Conservation (phyloP, 2,113 vertebrate genomes). For the Cynocephalus volans region DNA sequence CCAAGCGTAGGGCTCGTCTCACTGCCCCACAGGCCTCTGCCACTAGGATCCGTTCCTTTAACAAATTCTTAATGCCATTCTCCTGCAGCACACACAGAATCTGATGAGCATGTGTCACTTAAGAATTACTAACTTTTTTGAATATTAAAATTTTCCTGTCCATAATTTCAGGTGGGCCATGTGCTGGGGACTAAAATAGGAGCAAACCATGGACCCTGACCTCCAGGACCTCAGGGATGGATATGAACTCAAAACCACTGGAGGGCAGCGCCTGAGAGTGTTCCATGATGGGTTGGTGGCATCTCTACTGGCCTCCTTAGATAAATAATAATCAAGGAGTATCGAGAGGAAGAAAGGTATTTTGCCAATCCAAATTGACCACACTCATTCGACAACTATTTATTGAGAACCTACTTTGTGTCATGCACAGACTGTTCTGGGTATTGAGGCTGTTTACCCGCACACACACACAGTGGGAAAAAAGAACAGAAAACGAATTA, state of each 20-base stretch:
- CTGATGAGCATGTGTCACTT: background rate
- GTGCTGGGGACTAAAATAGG: background rate
- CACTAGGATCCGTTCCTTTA: accelerated
- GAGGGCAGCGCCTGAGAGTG: accelerated
- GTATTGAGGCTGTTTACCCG: background rate
- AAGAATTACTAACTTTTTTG: background rate
- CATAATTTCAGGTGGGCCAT: background rate
- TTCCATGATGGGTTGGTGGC: background rate
- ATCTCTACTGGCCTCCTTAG: background rate
- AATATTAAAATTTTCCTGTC: background rate
- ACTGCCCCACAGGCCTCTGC: too few species aligned
- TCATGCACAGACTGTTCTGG: background rate
- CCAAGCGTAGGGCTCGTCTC: background rate
- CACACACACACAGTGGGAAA: background rate
- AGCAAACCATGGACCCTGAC: background rate
- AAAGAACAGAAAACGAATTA: background rate
- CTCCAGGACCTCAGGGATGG: background rate
- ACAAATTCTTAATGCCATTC: background rate
- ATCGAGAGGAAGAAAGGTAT: background rate
- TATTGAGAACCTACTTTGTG: background rate
- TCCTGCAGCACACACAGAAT: too few species aligned
- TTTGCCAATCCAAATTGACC: background rate
- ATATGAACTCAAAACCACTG: background rate
- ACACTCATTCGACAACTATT: background rate
- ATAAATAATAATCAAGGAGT: background rate